Evolutionary conservation across 1,140 invertebrate genomes (phyloP).

Genomic region (Drosophila truncata): DNA sequence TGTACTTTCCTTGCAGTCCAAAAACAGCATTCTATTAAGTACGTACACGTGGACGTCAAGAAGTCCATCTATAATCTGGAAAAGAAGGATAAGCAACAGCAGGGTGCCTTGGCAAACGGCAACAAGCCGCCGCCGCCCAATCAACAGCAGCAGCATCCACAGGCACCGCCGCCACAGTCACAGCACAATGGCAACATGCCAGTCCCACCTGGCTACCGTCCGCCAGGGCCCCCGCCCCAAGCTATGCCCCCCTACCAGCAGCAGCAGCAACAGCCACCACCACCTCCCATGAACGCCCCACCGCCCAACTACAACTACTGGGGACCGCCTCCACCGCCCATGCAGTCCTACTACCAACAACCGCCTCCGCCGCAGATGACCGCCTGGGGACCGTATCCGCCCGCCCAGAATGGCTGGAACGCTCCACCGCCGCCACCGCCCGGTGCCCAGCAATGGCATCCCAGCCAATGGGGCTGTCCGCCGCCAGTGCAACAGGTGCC

Average conservation of each 20-base stretch:
- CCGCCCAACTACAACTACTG: slow-evolving; percentile 80
- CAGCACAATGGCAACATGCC: slow-evolving; percentile 58
- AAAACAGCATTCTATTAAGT: slow-evolving; percentile 90
- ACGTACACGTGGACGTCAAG: slow-evolving; percentile 92
- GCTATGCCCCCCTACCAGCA: slow-evolving; percentile 74
- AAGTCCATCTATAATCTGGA: slow-evolving; percentile 91
- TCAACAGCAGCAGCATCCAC: slow-evolving; percentile 48
- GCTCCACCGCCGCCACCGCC: slow-evolving; percentile 71
- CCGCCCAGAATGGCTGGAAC: slow-evolving; percentile 69
- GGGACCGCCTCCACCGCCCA: slow-evolving; percentile 73
- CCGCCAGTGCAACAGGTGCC: slow-evolving; percentile 76
- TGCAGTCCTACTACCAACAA: slow-evolving; percentile 70
- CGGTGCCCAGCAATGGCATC: slow-evolving; percentile 75
- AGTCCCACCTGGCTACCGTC: slow-evolving; percentile 51
- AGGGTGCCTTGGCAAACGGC: slow-evolving; percentile 39
- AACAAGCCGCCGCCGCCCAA: slow-evolving; percentile 48
- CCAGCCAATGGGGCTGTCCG: slow-evolving; percentile 75
- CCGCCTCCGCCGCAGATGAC: slow-evolving; percentile 70
- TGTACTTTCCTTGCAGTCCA: slow-evolving; percentile 86
- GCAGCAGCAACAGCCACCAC: slow-evolving; percentile 67
- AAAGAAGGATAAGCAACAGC: slow-evolving; percentile 86
- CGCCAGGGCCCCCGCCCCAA: slow-evolving; percentile 61
- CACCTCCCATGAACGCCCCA: slow-evolving; percentile 69
- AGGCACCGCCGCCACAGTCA: slow-evolving; percentile 31
- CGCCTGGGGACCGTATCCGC: slow-evolving; percentile 69